These are phyloP conservation scores for Pedetes capensis DNA, from an alignment of 2,113 vertebrate species.

Conservation along the genomic window DNA sequence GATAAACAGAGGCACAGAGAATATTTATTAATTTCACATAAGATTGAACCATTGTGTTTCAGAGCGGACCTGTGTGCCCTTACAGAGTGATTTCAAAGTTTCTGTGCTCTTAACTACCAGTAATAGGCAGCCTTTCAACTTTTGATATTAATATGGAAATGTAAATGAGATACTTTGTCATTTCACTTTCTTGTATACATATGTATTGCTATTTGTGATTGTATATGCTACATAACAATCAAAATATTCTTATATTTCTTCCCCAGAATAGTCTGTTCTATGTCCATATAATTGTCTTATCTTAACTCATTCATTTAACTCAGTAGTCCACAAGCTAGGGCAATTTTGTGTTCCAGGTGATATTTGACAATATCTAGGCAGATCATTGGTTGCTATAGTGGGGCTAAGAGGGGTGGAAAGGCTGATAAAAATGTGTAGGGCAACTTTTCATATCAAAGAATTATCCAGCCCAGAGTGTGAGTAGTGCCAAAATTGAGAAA, in stretches of 20 bases:
- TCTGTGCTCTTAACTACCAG: background rate
- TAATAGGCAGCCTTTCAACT: background rate
- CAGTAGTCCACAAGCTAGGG: background rate
- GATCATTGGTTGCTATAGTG: background rate
- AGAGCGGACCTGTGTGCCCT: background rate
- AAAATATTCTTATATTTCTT: constrained; percentile 3
- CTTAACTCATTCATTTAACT: background rate
- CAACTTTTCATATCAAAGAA: background rate
- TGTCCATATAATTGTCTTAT: no score
- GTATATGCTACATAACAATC: background rate
- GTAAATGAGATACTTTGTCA: background rate
- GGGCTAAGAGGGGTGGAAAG: background rate
- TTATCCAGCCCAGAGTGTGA: background rate
- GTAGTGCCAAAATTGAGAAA: background rate
- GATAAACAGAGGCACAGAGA: background rate
- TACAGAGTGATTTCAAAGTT: background rate
- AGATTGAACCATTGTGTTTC: background rate
- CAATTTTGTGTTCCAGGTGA: background rate
- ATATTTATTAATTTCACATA: background rate
- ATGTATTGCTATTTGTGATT: constrained; percentile 15
- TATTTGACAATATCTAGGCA: background rate
- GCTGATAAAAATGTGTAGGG: background rate
- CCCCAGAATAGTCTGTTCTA: background rate
- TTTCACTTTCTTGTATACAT: background rate
- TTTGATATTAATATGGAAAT: background rate